These are phyloP conservation scores for Drosophila erecta DNA, from an alignment of 1,140 invertebrate species.

Conservation along the genomic window DNA sequence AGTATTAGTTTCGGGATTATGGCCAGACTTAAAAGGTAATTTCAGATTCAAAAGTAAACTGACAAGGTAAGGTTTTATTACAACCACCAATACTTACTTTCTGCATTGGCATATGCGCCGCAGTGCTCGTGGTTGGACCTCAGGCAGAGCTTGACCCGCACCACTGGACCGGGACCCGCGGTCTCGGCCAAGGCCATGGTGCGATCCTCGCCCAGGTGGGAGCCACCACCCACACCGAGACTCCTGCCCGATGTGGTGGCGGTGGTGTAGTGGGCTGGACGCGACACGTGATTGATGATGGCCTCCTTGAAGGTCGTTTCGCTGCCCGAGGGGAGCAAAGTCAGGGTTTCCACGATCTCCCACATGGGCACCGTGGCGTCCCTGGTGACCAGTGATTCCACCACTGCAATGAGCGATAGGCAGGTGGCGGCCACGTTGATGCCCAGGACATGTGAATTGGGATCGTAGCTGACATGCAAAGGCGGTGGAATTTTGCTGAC, in stretches of 20 bases:
- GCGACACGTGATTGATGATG: conserved; percentile 86
- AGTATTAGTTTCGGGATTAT: neutral
- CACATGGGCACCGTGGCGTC: conserved; percentile 87
- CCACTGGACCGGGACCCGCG: conserved; percentile 87
- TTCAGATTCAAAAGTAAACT: neutral
- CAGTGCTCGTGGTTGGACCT: conserved; percentile 91
- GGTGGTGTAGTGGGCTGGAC: conserved; percentile 70
- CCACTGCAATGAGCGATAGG: conserved; percentile 89
- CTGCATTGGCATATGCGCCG: conserved; percentile 92
- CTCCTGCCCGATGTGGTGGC: conserved; percentile 69
- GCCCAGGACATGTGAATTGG: conserved; percentile 89
- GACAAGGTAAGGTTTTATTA: too few species aligned
- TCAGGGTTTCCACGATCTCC: conserved; percentile 90
- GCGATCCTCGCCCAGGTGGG: conserved; percentile 85
- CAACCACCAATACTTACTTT: conserved; percentile 87
- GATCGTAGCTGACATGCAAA: conserved; percentile 92
- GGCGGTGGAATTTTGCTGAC: conserved; percentile 93
- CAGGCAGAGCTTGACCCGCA: conserved; percentile 92
- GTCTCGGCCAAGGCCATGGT: conserved; percentile 85
- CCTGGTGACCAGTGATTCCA: conserved; percentile 88
- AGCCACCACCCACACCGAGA: conserved; percentile 52
- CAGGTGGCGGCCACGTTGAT: conserved; percentile 92
- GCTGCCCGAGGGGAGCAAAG: conserved; percentile 88
- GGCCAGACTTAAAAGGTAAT: neutral
- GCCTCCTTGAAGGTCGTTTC: conserved; percentile 89